Base-by-base conservation (phyloP, 2,888 invertebrate species). In the Lamproptera curius region DNA sequence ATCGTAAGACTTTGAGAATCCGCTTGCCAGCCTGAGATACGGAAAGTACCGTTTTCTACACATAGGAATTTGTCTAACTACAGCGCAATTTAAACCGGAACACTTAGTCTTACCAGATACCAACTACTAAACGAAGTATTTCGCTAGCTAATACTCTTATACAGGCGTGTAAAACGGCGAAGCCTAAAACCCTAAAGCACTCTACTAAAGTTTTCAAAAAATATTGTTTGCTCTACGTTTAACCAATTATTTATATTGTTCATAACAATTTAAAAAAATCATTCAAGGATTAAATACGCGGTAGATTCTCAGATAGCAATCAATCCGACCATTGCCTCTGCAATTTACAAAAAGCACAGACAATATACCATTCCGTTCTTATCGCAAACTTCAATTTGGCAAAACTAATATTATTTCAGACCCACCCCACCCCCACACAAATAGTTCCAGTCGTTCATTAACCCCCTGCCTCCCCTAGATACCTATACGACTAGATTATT, bases 331-430 rank as follows among this genome's bases (percentile, higher is more conserved):
- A 23, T 23, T 23, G 23, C 4, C 23, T 23, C 23, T 23, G 4
- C 5, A 6, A 4, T 23, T 8, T 4, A 28, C 9, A 28, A 6
- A 6, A 28, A 28, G 23, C 6, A 5, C n/a, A 10, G n/a, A 28
- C 10, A 10, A 28, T 28, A 28, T 5, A 20, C 20, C 6, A 6
- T 6, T 9, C 28, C n/a, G 15, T 42, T 42, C 37, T 36, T 37
- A 36, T 26, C 11, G 43, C 28, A 23, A 37, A 43, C 26, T 9
- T 37, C 43, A 36, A 43, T 43, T 43, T 37, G 26, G 55, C 68
- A 70, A 68, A 75, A 73, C 76, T 76, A 81, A 79, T 82, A 83
- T 78, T 73, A 74, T 75, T 71, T 70, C 67, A 65, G 69, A 70
- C 69, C 70, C 63, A 64, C 66, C 63, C 69, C 62, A 76, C 75